These are phyloP conservation scores for Trachymyrmex cornetzi DNA, from an alignment of 1,140 invertebrate species.

Conservation along the genomic window DNA sequence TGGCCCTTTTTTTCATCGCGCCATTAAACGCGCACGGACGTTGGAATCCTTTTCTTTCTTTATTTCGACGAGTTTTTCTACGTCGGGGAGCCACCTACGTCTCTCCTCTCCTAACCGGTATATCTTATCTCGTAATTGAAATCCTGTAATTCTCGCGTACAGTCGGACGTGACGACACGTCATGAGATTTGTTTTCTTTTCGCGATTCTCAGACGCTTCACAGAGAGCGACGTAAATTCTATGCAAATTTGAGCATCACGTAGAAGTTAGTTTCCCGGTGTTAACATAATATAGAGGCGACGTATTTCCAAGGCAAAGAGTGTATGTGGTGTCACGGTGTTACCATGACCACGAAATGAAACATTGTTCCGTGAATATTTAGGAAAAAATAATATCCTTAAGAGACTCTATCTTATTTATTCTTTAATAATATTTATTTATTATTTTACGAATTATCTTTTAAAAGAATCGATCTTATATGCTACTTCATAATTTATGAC, in stretches of 20 bases:
- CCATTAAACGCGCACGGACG: conserved; percentile 28
- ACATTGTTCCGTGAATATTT: conserved; percentile 2
- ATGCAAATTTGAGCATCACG: conserved; percentile 51
- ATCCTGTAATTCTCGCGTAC: conserved; percentile 26
- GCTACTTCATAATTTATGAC: background rate
- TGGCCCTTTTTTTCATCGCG: conserved; percentile 26
- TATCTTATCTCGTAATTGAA: conserved; percentile 30
- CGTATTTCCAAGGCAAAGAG: conserved; percentile 36
- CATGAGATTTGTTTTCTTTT: conserved; percentile 40
- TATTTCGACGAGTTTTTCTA: conserved; percentile 19
- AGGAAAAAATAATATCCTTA: background rate
- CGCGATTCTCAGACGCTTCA: conserved; percentile 16
- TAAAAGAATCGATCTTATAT: background rate
- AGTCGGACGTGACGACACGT: background rate
- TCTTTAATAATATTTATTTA: background rate
- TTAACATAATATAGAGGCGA: conserved; percentile 40
- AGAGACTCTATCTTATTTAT: background rate
- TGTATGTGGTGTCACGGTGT: background rate
- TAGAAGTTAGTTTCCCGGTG: conserved; percentile 44
- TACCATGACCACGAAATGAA: background rate
- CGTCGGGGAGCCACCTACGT: background rate
- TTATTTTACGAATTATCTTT: background rate
- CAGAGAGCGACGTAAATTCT: conserved; percentile 11
- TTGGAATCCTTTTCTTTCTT: conserved; percentile 42
- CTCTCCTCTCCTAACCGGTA: background rate